Evolutionary conservation across 2,888 invertebrate species (phyloP), one percentile per base, ranked within the genome.

Genomic region (Pyrrhopygopsis socrates): DNA sequence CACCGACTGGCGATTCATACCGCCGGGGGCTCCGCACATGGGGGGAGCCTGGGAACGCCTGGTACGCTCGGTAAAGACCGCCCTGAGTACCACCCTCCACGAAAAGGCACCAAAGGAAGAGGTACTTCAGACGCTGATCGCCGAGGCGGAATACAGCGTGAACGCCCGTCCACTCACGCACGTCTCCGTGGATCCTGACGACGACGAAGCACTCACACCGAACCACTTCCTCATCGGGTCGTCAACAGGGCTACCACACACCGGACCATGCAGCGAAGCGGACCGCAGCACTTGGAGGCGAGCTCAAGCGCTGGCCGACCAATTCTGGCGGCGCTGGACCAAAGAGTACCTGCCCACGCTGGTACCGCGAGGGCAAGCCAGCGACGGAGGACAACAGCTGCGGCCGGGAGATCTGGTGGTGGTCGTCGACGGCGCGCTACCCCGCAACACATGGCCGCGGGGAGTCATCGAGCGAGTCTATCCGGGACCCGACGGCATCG

Each of bases 121-220:
- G 24, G 78, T 86, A 20, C 78, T 88, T 2, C 0, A 20, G 0
- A 89, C 88, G 0, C 78, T 92, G 4, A 60, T 90, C n/a, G 67
- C 79, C 1, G 90, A 92, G 18, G 81, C 30, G 2, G 86, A 88
- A 50, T 68, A 87, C 60, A 84, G 76, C 0, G 81, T 90, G 0
- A 90, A 91, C 54, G 41, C 78, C 15, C 77, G 88, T 15, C 91
- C 95, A 0, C 78, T 95, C 5, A 93, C 90, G 2, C 92, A 94
- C 83, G 93, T 95, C 0, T 92, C 94, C 0, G 83, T 50, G 50
- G 50, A 50, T 86, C 18, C 86, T 0, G 74, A 84, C 15, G 90
- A 92, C 63, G 58, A 58, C 0, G 94, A 94, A 65, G 77, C 92
- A 0, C 68, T 95, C 3, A 95, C 95, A 2, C 91, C 90, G 2